Conservation (phyloP, 2,797 vertebrate genomes). For the Leptoclinus maculatus region DNA sequence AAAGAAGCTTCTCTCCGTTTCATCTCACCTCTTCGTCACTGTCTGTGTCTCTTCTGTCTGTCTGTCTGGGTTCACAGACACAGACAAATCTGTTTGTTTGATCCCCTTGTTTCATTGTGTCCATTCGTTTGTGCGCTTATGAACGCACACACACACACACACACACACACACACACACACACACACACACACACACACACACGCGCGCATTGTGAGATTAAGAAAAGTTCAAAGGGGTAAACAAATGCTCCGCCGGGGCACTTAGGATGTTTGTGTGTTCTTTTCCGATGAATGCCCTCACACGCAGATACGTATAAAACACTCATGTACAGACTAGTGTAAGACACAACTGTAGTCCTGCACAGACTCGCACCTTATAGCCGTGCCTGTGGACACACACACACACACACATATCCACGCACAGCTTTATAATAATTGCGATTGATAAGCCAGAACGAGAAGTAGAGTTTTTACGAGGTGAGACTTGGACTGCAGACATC, state of each 20-base stretch:
- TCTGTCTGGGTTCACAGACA: conserved; percentile 45
- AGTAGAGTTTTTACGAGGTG: conserved; percentile 77
- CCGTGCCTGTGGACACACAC: conserved; percentile 1
- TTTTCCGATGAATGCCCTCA: conserved; percentile 53
- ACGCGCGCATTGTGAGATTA: conserved; percentile 12
- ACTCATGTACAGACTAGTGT: not conserved
- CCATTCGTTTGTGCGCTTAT: conserved; percentile 35
- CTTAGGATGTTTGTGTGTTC: conserved; percentile 53
- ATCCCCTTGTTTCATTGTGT: conserved; percentile 56
- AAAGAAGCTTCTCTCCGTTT: conserved; percentile 55
- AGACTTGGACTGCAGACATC: conserved; percentile 75
- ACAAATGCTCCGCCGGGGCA: conserved; percentile 34
- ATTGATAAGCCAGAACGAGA: conserved; percentile 71
- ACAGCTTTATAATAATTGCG: conserved; percentile 57
- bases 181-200: no score
- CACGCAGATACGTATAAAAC: conserved; percentile 17
- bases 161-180: not conserved
- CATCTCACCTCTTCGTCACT: conserved; percentile 56
- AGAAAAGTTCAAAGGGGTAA: conserved; percentile 62
- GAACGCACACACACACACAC: not conserved
- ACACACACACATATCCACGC: not conserved
- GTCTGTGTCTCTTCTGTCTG: conserved; percentile 43
- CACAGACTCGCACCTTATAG: conserved; percentile 11
- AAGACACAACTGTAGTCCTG: not conserved
- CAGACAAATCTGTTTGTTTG: conserved; percentile 53